phyloP scores from a whole-genome alignment of 1,140 invertebrate genomes.

The Pachyrhynchus sulphureomaculatus region DNA sequence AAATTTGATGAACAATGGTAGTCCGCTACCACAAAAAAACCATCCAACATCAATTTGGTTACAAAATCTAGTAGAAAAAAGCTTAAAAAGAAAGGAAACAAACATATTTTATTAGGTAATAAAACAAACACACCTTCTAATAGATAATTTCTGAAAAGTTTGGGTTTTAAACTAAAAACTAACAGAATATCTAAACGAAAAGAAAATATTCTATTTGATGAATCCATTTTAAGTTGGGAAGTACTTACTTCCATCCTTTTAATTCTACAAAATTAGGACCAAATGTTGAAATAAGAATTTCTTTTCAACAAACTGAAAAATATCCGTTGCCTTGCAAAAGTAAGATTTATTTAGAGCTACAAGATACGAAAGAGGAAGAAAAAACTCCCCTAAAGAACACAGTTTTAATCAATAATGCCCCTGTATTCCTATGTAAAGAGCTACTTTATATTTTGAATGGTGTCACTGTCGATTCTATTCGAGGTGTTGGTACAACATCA shows the following conservation, averaged over 20 bases:
- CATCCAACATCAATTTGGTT: too few relatives aligned
- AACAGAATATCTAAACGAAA: too few relatives aligned
- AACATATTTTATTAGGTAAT: too few relatives aligned
- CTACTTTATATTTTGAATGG: slow-evolving; percentile 53
- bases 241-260: slow-evolving; percentile 30
- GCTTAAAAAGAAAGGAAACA: too few relatives aligned
- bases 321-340: slow-evolving; percentile 35
- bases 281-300: slow-evolving; percentile 39
- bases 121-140: too few relatives aligned
- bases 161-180: too few relatives aligned
- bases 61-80: too few relatives aligned
- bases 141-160: too few relatives aligned
- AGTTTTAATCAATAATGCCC: slow-evolving; percentile 49
- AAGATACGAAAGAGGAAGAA: slow-evolving; percentile 24
- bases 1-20: too few relatives aligned
- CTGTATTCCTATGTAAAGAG: slow-evolving; percentile 52
- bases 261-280: slow-evolving; percentile 23
- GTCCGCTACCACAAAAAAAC: too few relatives aligned
- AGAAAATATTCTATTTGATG: too few relatives aligned
- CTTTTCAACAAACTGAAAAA: slow-evolving; percentile 34
- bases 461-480: slow-evolving; percentile 51
- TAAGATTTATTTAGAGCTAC: slow-evolving; percentile 39
- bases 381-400: slow-evolving; percentile 34
- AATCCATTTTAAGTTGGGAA: slow-evolving; percentile 16
- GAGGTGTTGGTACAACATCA: slow-evolving; percentile 49